These are phyloP conservation scores for Melieria picta DNA, from an alignment of 2,888 invertebrate genomes.

Conservation along the genomic window DNA sequence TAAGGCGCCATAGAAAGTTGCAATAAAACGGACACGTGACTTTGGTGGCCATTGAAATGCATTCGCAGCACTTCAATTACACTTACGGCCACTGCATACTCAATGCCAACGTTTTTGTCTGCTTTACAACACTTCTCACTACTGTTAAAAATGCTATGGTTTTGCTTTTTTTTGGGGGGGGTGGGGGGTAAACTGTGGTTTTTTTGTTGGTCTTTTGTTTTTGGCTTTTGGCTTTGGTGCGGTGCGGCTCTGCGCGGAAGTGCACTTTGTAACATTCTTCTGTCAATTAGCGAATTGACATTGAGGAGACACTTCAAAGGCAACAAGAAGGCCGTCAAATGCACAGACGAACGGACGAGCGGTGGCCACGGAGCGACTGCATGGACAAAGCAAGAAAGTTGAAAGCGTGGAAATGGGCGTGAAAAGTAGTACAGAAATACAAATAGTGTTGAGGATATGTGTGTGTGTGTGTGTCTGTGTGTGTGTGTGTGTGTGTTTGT, in stretches of 20 bases:
- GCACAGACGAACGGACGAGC: not conserved
- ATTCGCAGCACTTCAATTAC: conserved; percentile 22
- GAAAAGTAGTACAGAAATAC: too few species aligned
- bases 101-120: too few species aligned
- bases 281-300: conserved; percentile 35
- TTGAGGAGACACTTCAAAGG: conserved; percentile 32
- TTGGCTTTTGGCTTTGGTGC: too few species aligned
- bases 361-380: not conserved
- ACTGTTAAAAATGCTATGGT: too few species aligned
- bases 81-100: not conserved
- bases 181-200: too few species aligned
- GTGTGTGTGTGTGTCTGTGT: not conserved
- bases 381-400: too few species aligned
- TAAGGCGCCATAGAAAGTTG: conserved; percentile 14
- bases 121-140: too few species aligned
- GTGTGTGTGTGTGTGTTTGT: not conserved
- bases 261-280: conserved; percentile 30
- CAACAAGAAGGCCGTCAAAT: conserved; percentile 16
- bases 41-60: conserved; percentile 11
- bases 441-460: too few species aligned
- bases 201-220: too few species aligned
- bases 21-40: conserved; percentile 26
- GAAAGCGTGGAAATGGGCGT: too few species aligned
- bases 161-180: too few species aligned
- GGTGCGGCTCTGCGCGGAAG: not conserved